Base-by-base conservation (phyloP, 1,140 invertebrate species). In the Drosophila nigrodunni region DNA sequence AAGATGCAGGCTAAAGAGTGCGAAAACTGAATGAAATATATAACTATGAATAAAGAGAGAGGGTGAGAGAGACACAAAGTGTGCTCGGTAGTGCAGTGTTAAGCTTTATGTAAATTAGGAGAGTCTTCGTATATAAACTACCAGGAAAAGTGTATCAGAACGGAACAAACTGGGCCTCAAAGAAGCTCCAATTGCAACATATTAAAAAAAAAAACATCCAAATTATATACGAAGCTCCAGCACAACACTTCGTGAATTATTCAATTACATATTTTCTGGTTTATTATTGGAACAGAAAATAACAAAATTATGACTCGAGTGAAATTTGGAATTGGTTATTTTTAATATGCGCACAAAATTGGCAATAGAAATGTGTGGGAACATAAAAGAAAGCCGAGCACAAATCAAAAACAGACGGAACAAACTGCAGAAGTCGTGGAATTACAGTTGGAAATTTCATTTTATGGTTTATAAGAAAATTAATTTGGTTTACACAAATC, bases 121-220 rank as follows among this genome's bases (percentile, higher is more conserved):
- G 11, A 60, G 11, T 21, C 18, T 21, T 21, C 18, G 18, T 60
- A 15, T 60, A 25, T 7, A 30, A 30, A 30, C 25, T 30, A 34
- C 25, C 43, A 25, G 25, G 3, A 46, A 60, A 44, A 46, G 41
- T 60, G 25, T 60, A 57, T 35, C n/a, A 62, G 47, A 61, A 54
- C 50, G 34, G 35, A 60, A 41, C 55, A 58, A 62, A 44, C 35
- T 47, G 68, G 50, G 50, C 50, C 50, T 41, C 50, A 72, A 41
- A 59, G 39, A 41, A 59, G 39, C 30, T 11, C 15, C 25, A 15
- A 86, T 78, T 78, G 80, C 58, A 69, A 66, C 68, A 86, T 86
- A 81, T 81, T 86, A 86, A 86, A 86, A 78, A 30, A 86, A 86
- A 86, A 78, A 30, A 30, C 6, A 52, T 59, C 30, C 47, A 71